Conservation (phyloP, 2,888 invertebrate genomes). For the Thymelicus acteon region DNA sequence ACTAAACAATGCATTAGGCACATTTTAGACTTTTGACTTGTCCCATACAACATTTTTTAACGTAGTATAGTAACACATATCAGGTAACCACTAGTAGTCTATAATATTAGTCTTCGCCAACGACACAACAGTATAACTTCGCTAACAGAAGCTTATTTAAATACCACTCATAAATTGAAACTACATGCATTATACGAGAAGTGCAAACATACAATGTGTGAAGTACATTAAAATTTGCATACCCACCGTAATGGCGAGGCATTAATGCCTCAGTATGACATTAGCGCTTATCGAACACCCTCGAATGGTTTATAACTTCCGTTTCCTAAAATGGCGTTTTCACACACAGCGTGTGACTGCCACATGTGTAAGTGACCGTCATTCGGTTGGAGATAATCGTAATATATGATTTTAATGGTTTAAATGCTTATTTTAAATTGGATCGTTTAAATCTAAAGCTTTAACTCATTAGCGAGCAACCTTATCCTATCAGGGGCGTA, state of each 20-base stretch:
- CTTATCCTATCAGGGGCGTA: too few species aligned
- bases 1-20: too few species aligned
- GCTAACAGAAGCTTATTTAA: not conserved
- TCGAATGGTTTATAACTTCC: constrained; percentile 57
- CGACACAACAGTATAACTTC: too few species aligned
- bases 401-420: constrained; percentile 17
- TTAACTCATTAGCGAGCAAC: too few species aligned
- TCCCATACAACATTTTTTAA: too few species aligned
- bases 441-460: too few species aligned
- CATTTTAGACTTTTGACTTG: too few species aligned
- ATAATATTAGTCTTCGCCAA: too few species aligned
- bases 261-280: constrained; percentile 51
- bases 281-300: constrained; percentile 54
- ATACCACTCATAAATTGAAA: constrained; percentile 30
- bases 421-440: not conserved
- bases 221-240: constrained; percentile 49
- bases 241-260: constrained; percentile 42
- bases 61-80: too few species aligned
- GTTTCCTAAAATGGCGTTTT: constrained; percentile 47
- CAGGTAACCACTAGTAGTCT: too few species aligned
- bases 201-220: constrained; percentile 41
- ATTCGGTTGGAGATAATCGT: constrained; percentile 19
- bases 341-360: constrained; percentile 32
- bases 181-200: constrained; percentile 31
- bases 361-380: constrained; percentile 15